Evolutionary conservation across 2,797 vertebrate species (phyloP).

Genomic region (Leucoraja ocellata): DNA sequence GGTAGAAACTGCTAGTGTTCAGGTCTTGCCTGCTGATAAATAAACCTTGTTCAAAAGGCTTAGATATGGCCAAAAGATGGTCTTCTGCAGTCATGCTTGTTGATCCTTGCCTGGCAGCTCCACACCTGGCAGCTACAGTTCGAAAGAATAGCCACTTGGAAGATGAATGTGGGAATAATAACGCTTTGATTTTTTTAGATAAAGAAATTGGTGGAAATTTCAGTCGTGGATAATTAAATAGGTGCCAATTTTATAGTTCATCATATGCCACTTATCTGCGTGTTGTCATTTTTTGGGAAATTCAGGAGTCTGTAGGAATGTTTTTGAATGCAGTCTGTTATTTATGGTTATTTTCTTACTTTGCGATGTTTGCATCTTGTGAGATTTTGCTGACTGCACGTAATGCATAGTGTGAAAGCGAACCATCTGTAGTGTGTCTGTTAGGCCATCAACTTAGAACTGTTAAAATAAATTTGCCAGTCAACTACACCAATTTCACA

Average conservation of each 20-base stretch:
- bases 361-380: background rate
- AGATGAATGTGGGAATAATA: background rate
- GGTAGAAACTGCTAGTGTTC: background rate
- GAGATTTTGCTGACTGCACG: background rate
- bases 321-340: background rate
- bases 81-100: background rate
- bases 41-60: background rate
- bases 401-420: background rate
- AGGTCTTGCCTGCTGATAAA: background rate
- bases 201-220: background rate
- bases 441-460: background rate
- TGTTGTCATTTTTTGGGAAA: background rate
- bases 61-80: background rate
- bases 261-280: background rate
- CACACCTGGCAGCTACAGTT: background rate
- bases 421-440: background rate
- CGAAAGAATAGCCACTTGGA: background rate
- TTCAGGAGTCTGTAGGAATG: background rate
- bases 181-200: background rate
- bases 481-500: background rate
- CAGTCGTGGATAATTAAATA: too few species aligned
- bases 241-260: background rate
- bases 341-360: background rate
- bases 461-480: background rate
- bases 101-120: too few species aligned